Evolutionary conservation across 2,888 invertebrate genomes (phyloP).

Genomic region (Leptogaster cylindrica): DNA sequence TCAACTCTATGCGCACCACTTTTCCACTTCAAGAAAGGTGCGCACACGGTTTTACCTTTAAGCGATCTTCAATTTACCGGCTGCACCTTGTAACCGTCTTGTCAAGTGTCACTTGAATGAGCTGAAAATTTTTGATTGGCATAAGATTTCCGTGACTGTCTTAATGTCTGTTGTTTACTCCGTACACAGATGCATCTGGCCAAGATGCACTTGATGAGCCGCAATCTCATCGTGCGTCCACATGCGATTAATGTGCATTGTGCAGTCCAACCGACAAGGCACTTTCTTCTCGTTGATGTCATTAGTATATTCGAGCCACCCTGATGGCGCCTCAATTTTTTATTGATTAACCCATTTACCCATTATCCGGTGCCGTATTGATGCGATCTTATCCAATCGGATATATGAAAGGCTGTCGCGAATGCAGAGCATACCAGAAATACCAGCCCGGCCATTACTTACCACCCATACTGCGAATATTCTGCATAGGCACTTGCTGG

Average conservation of each 20-base stretch:
- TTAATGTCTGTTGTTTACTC: background rate
- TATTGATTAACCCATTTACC: slow-evolving; percentile 5
- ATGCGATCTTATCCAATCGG: background rate
- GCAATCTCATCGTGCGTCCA: too few species aligned
- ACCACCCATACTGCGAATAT: background rate
- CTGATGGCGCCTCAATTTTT: background rate
- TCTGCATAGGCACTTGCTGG: background rate
- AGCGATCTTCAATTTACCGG: background rate
- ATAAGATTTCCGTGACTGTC: background rate
- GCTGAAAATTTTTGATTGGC: background rate
- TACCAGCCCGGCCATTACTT: background rate
- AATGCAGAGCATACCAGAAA: background rate
- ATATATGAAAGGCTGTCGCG: background rate
- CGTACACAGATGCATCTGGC: background rate
- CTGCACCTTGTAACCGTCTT: background rate
- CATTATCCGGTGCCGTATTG: background rate
- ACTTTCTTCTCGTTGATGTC: background rate
- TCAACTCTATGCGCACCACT: too few species aligned
- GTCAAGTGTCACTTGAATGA: background rate
- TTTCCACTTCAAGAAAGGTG: too few species aligned
- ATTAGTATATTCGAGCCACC: too few species aligned
- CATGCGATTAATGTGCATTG: too few species aligned
- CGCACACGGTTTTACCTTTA: background rate
- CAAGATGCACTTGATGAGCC: background rate
- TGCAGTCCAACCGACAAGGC: background rate